Base-by-base conservation (phyloP, 2,888 invertebrate genomes). In the Leptinotarsa rubiginosa region DNA sequence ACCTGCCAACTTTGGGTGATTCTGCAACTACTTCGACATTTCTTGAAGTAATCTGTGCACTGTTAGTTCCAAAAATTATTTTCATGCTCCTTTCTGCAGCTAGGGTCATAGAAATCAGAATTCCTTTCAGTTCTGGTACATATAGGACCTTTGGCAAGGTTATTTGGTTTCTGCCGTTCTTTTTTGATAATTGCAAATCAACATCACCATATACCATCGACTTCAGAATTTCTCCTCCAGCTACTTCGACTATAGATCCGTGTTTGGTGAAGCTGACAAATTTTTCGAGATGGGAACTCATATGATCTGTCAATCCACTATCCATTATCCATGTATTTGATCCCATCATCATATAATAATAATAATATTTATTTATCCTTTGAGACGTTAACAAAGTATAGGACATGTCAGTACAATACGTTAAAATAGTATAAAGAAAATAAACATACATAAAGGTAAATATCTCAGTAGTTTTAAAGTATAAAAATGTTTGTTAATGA, bases 1-100 rank as follows among this genome's bases (percentile, higher is more conserved):
- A 25, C 2, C 16, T 50, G 50, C 50, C 50, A 50, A 50, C 50
- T 50, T 50, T 50, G 50, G 50, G 2, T 50, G 50, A 50, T 50
- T 50, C 50, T 50, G 50, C 50, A 50, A 50, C 50, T 50, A 50
- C 50, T 50, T 50, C 50, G 50, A 13, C 50, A 50, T 50, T 50
- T 50, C 25, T 25, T 25, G 25, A 25, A 25, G 4, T 25, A 25
- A 3, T 25, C 25, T 25, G 3, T 25, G 25, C 4, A 25, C 25
- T 25, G 2, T 25, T 25, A 25, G 25, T 25, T 25, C 50, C 0
- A 25, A 25, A 25, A 25, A 25, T 52, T 52, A 16, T 16, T 16
- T 16, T 13, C 2, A 52, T 49, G 15, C 49, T 5, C 49, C 3
- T 49, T 49, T 52, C 52, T 52, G 52, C 52, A 52, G 52, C 52